Evolutionary conservation across 2,113 vertebrate genomes (phyloP), one percentile per base, ranked within the genome.

Genomic region (Cynoglossus semilaevis): DNA sequence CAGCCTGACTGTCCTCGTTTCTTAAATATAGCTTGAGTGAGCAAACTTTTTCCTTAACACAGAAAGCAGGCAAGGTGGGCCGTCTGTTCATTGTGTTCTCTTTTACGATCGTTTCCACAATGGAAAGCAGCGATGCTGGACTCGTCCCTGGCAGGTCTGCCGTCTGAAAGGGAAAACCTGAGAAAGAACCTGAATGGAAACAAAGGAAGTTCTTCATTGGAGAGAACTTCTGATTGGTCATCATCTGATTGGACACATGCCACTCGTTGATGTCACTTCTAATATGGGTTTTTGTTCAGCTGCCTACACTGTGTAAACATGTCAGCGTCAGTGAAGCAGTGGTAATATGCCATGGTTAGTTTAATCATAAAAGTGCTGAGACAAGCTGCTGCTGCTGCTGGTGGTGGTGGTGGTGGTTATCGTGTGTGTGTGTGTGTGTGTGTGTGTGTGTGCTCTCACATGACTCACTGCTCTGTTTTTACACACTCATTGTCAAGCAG

Each of bases 91-190:
- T 63, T 68, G 66, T 71, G 34, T 75, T 81, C 50, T 59, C 18
- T 63, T 74, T 70, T 72, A 70, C 77, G 59, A 75, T 77, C 60
- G 16, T 84, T 84, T 80, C 77, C 79, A 73, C 67, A 70, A 83
- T 77, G 54, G 55, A 70, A 79, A 75, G 51, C 75, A 74, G 73
- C 15, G 29, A 54, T 54, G 35, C 44, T 34, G 19, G 16, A 36
- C 14, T 45, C 7, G 12, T 61, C 43, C 9, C 22, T 68, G 51
- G 58, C 59, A 48, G 67, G 22, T 40, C 36, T 4, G 40, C 63
- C 43, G 47, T 54, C 62, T 63, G 37, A 64, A 62, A 54, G 16
- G 50, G 16, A 67, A 57, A 61, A 43, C 15, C 12, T 38, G 37
- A 41, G 38, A 6, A 10, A 29, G n/a, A 29, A 29, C 22, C 22